Evolutionary conservation across 2,797 vertebrate species (phyloP).

Genomic region (Acrocephalus scirpaceus): DNA sequence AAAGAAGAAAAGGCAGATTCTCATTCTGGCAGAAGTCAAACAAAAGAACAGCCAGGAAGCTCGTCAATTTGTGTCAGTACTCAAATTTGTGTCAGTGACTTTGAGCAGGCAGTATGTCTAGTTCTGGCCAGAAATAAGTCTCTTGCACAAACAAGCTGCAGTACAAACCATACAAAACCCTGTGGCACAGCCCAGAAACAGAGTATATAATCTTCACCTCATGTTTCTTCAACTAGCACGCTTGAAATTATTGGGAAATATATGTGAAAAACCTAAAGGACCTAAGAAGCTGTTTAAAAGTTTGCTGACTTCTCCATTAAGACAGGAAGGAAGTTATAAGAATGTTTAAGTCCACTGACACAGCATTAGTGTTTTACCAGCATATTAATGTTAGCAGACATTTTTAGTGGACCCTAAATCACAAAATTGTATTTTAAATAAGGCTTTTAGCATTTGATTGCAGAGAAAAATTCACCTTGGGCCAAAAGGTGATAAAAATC

Average conservation of each 20-base stretch:
- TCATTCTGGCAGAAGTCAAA: not conserved
- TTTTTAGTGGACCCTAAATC: not conserved
- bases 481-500: not conserved
- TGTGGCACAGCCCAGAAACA: not conserved
- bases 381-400: not conserved
- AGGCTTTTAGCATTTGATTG: not conserved
- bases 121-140: not conserved
- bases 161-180: not conserved
- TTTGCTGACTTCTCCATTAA: not conserved
- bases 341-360: not conserved
- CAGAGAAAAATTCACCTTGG: not conserved
- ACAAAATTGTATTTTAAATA: not conserved
- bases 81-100: not conserved
- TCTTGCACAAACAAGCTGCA: not conserved
- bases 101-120: not conserved
- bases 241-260: not conserved
- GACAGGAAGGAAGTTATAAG: not conserved
- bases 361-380: not conserved
- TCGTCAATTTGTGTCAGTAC: not conserved
- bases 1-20: not conserved
- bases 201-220: not conserved
- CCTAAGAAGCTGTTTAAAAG: not conserved
- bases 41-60: not conserved
- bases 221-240: not conserved
- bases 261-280: not conserved